phyloP scores from a whole-genome alignment of 2,113 vertebrate species.

The Scalopus aquaticus region DNA sequence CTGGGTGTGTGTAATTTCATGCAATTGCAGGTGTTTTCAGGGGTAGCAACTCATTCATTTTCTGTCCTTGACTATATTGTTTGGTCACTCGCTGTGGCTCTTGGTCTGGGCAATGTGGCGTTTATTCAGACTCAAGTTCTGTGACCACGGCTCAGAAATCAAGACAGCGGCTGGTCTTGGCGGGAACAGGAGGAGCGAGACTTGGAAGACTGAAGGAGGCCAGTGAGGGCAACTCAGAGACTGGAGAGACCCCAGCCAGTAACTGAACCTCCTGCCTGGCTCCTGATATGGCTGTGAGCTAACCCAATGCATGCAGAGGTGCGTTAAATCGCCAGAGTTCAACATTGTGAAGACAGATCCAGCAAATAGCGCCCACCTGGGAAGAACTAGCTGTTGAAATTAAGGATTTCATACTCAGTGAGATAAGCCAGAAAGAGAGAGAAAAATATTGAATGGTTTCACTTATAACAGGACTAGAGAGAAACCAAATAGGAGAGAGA shows the following conservation, averaged over 20 bases:
- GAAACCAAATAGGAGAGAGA: too few species aligned
- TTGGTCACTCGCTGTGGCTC: too few species aligned
- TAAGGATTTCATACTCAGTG: too few species aligned
- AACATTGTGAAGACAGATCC: too few species aligned
- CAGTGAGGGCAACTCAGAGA: background rate
- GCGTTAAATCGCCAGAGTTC: background rate
- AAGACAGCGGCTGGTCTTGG: background rate
- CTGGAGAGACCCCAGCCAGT: background rate
- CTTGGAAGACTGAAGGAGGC: accelerated
- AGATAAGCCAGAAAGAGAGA: too few species aligned
- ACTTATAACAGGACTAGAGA: too few species aligned
- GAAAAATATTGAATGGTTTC: too few species aligned
- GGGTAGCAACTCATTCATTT: background rate
- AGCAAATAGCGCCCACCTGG: too few species aligned
- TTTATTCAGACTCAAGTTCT: accelerated
- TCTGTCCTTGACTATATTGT: background rate
- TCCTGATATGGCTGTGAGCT: background rate
- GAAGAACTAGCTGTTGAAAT: background rate
- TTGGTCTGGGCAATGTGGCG: too few species aligned
- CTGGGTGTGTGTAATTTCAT: background rate
- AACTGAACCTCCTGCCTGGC: background rate
- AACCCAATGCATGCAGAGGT: accelerated
- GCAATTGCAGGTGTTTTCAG: background rate
- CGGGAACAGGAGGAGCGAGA: too few species aligned
- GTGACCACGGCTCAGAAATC: too few species aligned